Conservation (phyloP, 1,140 invertebrate species). For the Nasonia giraulti region DNA sequence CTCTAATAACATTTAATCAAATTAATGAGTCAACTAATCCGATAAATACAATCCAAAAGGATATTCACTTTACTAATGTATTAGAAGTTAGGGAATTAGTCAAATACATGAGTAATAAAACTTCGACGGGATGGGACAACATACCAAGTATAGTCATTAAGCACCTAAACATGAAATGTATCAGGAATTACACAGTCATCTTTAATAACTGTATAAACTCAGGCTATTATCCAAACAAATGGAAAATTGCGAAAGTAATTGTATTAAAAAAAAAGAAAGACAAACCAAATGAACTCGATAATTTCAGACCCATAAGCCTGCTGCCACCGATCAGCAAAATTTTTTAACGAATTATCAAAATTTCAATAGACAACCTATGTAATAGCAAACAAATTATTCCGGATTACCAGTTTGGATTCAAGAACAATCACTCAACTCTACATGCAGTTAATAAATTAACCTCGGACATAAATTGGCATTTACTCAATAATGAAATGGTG, state of each 20-base stretch:
- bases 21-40: background rate
- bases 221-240: constrained; percentile 39
- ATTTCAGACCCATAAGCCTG: constrained; percentile 62
- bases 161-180: constrained; percentile 24
- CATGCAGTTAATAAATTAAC: constrained; percentile 44
- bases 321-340: constrained; percentile 57
- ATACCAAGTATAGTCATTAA: constrained; percentile 51
- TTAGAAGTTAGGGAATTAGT: background rate
- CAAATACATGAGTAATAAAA: constrained; percentile 46
- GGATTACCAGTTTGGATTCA: constrained; percentile 51
- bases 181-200: constrained; percentile 25
- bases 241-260: constrained; percentile 54
- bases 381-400: constrained; percentile 54
- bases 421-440: constrained; percentile 43
- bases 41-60: background rate
- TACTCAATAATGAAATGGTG: constrained; percentile 33
- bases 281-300: background rate
- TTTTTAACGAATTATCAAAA: constrained; percentile 40
- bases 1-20: background rate
- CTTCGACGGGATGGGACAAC: constrained; percentile 42
- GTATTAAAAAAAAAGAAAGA: constrained; percentile 51
- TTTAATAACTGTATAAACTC: constrained; percentile 50
- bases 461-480: constrained; percentile 35
- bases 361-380: background rate
- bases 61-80: background rate